Evolutionary conservation across 2,888 invertebrate species (phyloP), one percentile per base, ranked within the genome.

Genomic region (Thymelicus acteon): DNA sequence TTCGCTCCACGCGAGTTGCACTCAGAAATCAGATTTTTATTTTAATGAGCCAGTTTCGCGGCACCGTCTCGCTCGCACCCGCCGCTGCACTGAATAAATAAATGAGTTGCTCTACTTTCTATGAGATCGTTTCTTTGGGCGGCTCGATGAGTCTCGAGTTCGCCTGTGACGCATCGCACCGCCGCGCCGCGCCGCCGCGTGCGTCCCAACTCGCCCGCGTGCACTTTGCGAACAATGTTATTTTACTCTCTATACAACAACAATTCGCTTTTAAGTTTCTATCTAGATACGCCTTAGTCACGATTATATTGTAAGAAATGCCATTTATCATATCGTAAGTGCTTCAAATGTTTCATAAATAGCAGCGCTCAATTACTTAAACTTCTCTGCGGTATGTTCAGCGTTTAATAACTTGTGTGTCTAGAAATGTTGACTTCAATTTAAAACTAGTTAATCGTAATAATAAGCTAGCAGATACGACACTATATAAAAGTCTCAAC

Each of bases 91-190:
- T 90, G 92, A 92, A 92, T 93, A 93, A 92, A 91, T 93, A 92
- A 93, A 93, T 91, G 88, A 92, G 82, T 92, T 91, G 93, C 87
- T 92, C 93, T 89, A 93, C 93, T 93, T 93, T 93, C 93, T 93
- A 92, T 92, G 90, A 91, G 91, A 92, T 92, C 85, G 89, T 91
- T 92, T 92, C 89, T 92, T 91, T 90, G 86, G 87, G 87, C 86
- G 81, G 85, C 80, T 80, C 84, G 87, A 89, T 85, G 88, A 85
- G 85, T 82, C 81, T 82, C 74, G 80, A 77, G 67, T 74, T 77
- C 78, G 79, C 78, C 76, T 78, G 77, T 78, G 79, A 77, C 75
- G 79, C 74, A 75, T 77, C 77, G 79, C 76, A 31, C 31, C 31
- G 5, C 31, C 31, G 76, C 67, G 61, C 44, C 8, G 24, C 54